Evolutionary conservation across 2,113 vertebrate genomes (phyloP).

Genomic region (Pangasianodon gigas): DNA sequence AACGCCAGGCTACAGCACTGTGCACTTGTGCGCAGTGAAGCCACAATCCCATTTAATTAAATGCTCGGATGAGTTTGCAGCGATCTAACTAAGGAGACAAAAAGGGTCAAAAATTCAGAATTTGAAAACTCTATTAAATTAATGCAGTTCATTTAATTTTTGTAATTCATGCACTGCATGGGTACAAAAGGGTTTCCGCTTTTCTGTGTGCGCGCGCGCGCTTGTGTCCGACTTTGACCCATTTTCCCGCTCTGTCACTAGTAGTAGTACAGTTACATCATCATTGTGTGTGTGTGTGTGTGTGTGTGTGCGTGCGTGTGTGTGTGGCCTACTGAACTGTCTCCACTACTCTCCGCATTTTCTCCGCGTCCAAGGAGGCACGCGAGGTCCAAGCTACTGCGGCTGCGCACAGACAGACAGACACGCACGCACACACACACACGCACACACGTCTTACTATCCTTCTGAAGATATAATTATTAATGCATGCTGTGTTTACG

Average conservation of each 20-base stretch:
- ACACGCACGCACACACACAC: neutral
- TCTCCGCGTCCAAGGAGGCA: constrained; percentile 56
- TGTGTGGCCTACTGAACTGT: constrained; percentile 77
- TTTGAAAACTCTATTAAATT: neutral
- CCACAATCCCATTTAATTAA: neutral
- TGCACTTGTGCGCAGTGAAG: neutral
- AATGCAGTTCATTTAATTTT: neutral
- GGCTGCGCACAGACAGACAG: neutral
- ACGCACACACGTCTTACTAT: neutral
- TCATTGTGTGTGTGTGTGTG: constrained; percentile 37
- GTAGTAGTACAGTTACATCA: constrained; percentile 52
- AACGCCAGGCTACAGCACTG: neutral
- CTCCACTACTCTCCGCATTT: constrained; percentile 62
- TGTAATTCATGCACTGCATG: no score
- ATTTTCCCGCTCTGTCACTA: constrained; percentile 27
- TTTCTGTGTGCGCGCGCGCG: neutral
- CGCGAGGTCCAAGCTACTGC: constrained; percentile 48
- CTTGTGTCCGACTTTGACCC: constrained; percentile 14
- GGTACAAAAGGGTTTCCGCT: neutral
- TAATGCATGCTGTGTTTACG: neutral
- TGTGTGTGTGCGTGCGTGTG: constrained; percentile 37
- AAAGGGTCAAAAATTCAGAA: neutral
- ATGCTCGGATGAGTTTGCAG: neutral
- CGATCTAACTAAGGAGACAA: neutral
- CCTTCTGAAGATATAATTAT: neutral